These are phyloP conservation scores for Euplexia lucipara DNA, from an alignment of 2,888 invertebrate genomes.

Conservation along the genomic window DNA sequence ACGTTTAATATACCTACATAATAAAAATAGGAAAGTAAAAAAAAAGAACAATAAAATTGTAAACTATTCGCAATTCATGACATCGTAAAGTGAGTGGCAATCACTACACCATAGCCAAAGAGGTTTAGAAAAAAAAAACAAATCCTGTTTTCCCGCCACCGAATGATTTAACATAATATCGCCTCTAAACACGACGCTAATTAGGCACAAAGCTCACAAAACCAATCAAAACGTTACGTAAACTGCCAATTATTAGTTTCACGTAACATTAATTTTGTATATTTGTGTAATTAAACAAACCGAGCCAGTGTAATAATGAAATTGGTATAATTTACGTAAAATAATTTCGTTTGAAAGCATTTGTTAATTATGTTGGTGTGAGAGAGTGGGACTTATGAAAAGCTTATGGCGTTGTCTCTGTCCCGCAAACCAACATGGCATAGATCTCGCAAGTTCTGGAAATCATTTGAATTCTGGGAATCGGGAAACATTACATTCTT, in stretches of 20 bases:
- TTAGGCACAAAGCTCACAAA: slow-evolving; percentile 31
- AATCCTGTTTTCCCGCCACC: slow-evolving; percentile 23
- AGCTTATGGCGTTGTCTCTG: neutral
- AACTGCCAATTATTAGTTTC: slow-evolving; percentile 49
- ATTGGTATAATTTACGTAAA: slow-evolving; percentile 23
- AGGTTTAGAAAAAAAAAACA: neutral
- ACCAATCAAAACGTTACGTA: slow-evolving; percentile 36
- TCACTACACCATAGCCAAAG: slow-evolving; percentile 23
- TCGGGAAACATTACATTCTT: neutral
- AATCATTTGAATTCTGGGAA: slow-evolving; percentile 1
- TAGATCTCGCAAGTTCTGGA: slow-evolving; percentile 12
- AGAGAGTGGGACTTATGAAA: neutral
- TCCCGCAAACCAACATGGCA: slow-evolving; percentile 2
- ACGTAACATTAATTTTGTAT: slow-evolving; percentile 49
- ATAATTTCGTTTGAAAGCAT: slow-evolving; percentile 5
- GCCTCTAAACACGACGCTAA: slow-evolving; percentile 27
- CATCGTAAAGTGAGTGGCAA: too few species aligned
- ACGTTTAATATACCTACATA: too few species aligned
- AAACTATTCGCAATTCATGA: neutral
- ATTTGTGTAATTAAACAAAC: slow-evolving; percentile 53
- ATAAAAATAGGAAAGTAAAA: neutral
- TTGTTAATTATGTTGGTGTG: slow-evolving; percentile 4
- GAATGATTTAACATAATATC: slow-evolving; percentile 17
- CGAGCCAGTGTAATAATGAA: slow-evolving; percentile 24
- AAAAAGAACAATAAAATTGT: neutral